These are phyloP conservation scores for Aselliscus stoliczkanus DNA, from an alignment of 2,797 vertebrate species.

Conservation along the genomic window DNA sequence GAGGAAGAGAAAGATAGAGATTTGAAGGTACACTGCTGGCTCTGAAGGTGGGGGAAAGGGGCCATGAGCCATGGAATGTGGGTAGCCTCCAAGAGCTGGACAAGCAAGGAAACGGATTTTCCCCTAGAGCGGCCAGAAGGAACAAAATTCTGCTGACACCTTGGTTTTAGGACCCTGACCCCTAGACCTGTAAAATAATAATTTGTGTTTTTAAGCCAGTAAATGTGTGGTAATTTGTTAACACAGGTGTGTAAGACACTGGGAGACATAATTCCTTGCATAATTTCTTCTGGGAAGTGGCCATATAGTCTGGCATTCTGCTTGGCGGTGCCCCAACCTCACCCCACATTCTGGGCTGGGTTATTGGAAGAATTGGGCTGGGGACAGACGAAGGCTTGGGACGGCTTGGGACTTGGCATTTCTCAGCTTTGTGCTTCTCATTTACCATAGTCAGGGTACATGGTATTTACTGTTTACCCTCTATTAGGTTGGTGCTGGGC, in stretches of 20 bases:
- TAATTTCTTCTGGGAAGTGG: background rate
- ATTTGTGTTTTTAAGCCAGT: background rate
- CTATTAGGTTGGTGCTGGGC: background rate
- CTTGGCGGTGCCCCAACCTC: background rate
- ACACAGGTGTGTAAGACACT: background rate
- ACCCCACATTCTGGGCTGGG: background rate
- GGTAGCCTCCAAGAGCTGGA: background rate
- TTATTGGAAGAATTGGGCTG: background rate
- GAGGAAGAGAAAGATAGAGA: background rate
- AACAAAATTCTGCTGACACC: background rate
- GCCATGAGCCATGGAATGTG: background rate
- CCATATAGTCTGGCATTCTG: background rate
- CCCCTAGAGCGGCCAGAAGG: background rate
- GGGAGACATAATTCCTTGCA: background rate
- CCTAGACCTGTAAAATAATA: background rate
- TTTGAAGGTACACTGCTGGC: background rate
- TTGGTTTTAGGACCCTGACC: background rate
- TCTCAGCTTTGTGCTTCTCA: background rate
- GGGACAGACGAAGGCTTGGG: background rate
- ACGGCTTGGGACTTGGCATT: background rate
- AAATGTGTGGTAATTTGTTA: background rate
- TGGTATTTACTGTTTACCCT: background rate
- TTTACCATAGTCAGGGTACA: background rate
- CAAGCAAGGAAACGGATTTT: background rate
- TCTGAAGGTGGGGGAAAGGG: background rate